Conservation (phyloP, 2,888 invertebrate species). For the Cataglyphis cursor region DNA sequence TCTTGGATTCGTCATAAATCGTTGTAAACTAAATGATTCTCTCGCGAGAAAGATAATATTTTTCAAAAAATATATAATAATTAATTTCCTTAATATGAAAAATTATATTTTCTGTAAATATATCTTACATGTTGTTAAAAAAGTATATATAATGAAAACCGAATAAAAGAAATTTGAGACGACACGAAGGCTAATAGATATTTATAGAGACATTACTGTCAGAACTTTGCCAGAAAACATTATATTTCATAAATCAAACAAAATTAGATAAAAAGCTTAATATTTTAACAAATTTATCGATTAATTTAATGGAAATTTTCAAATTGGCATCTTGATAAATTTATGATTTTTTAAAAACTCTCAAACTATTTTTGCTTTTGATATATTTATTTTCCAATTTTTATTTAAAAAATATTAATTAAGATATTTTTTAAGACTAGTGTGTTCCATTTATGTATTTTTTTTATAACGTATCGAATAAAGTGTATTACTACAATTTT, state of each 20-base stretch:
- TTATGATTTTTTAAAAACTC: background rate
- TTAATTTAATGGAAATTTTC: background rate
- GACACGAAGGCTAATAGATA: background rate
- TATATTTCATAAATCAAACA: background rate
- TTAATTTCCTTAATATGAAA: background rate
- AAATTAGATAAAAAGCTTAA: background rate
- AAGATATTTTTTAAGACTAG: background rate
- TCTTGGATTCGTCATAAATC: background rate
- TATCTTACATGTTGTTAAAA: background rate
- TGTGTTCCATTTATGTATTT: conserved; percentile 10
- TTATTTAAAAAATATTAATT: background rate
- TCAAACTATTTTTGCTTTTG: background rate
- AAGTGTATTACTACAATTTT: background rate
- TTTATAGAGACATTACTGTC: background rate
- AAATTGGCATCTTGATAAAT: conserved; percentile 4
- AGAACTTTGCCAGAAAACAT: background rate
- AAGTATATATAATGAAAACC: background rate
- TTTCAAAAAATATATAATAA: background rate
- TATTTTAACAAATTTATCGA: background rate
- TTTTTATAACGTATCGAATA: background rate
- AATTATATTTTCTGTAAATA: conserved; percentile 7
- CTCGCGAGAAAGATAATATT: background rate
- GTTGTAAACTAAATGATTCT: background rate
- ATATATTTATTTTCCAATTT: background rate
- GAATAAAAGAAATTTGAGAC: background rate